Evolutionary conservation across 2,797 vertebrate species (phyloP).

Genomic region (Rhabdomys pumilio): DNA sequence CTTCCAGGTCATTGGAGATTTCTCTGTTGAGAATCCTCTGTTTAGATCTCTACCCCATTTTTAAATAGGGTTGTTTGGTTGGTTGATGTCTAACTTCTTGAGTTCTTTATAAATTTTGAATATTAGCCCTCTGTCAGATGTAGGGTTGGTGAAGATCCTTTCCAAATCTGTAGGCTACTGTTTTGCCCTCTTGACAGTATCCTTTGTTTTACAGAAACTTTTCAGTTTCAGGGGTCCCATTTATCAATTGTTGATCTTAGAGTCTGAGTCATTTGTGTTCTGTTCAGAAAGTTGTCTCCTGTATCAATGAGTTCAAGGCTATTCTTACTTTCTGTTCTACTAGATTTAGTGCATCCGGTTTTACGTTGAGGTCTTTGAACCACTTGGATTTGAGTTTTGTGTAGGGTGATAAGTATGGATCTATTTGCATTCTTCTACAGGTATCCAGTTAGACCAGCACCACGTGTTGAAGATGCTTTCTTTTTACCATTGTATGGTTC

Average conservation of each 20-base stretch:
- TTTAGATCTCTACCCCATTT: background rate
- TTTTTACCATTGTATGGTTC: background rate
- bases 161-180: background rate
- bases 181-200: background rate
- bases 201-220: background rate
- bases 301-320: background rate
- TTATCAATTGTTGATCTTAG: background rate
- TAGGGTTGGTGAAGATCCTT: background rate
- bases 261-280: background rate
- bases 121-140: background rate
- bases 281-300: background rate
- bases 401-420: background rate
- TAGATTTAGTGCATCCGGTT: background rate
- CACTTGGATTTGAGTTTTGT: background rate
- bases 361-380: background rate
- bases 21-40: background rate
- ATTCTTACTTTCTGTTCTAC: background rate
- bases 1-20: background rate
- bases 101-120: background rate
- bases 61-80: background rate
- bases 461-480: background rate
- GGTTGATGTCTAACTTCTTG: background rate
- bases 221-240: background rate
- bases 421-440: background rate
- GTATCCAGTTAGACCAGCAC: background rate